Evolutionary conservation across 2,797 vertebrate genomes (phyloP), one percentile per base, ranked within the genome.

Genomic region (Sebastes miniatus): DNA sequence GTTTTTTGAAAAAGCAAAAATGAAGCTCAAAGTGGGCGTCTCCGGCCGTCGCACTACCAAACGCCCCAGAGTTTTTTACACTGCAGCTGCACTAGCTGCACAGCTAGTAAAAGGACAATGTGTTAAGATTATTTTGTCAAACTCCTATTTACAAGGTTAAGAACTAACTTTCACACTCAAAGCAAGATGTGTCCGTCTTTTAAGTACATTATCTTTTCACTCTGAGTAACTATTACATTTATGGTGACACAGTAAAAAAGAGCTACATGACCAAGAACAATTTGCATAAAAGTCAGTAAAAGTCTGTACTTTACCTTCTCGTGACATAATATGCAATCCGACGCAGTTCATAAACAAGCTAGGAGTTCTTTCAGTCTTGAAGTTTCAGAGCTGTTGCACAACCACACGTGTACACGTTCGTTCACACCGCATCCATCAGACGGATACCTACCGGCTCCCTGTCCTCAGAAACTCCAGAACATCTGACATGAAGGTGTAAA

Each of bases 401-500:
- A 79, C 18, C 24, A 1, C 61, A 69, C 6, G 2, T 24, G 39
- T 61, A 7, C 61, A 27, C 4, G 1, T n/a, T 43, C 24, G 12
- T 25, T 81, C 36, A 29, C 61, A 10, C 54, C 2, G 3, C 18
- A 18, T 69, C 62, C 36, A 68, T 75, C 27, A 50, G 52, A 56
- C 8, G 8, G n/a, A 71, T 6, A n/a, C 64, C 34, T 22, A 50
- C 9, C 36, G 54, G 31, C 59, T 63, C 8, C 27, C 71, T 75
- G 52, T 58, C 34, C 65, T 78, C 65, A 56, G 65, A 50, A 67
- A 24, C 70, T 66, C 32, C 24, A 25, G 29, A 5, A 34, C 63
- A 58, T 80, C 69, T 69, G 69, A 73, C 76, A 57, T 9, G 24
- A 36, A 50, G 43, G 72, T 78, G 83, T 77, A 31, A 88, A 85